Evolutionary conservation across 1,140 invertebrate species (phyloP), one percentile per base, ranked within the genome.

Genomic region (Brachionus manjavacas): DNA sequence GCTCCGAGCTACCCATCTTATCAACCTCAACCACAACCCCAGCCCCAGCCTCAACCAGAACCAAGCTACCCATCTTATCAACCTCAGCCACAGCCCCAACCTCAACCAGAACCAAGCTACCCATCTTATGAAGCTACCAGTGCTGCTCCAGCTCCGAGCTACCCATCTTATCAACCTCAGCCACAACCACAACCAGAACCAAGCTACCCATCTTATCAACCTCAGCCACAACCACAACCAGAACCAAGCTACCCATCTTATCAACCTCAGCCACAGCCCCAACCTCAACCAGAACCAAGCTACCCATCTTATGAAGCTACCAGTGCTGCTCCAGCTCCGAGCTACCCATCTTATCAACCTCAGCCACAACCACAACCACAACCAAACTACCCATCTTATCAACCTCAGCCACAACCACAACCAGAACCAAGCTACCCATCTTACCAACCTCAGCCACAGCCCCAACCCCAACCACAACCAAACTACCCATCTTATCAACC

Each of bases 231-330:
- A 28, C 11, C 20, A 3, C 20, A 68, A 68, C 23, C n/a, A 25
- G 0, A 64, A 23, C n/a, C 55, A 20, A 25, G 23, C 7, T 46
- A 46, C 3, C 43, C 43, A 64, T 64, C 55, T 2, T 64, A 64
- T 9, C 12, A 64, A 64, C 28, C 28, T 28, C 28, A 28, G 3
- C 28, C 28, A 28, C 28, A 68, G 31, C 20, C 64, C 1, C 64
- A 68, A 68, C 64, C 64, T 8, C 64, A 68, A 68, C 64, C 64
- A 35, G 23, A 68, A 68, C 64, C 64, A 68, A 68, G 28, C 25
- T 68, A 68, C 28, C 64, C 64, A 68, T 28, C 25, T 28, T n/a
- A n/a, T n/a, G n/a, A n/a, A n/a, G n/a, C n/a, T n/a, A n/a, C n/a
- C n/a, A n/a, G n/a, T n/a, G n/a, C n/a, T n/a, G n/a, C n/a, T n/a